phyloP scores from a whole-genome alignment of 2,113 vertebrate species.

The Pedetes capensis region DNA sequence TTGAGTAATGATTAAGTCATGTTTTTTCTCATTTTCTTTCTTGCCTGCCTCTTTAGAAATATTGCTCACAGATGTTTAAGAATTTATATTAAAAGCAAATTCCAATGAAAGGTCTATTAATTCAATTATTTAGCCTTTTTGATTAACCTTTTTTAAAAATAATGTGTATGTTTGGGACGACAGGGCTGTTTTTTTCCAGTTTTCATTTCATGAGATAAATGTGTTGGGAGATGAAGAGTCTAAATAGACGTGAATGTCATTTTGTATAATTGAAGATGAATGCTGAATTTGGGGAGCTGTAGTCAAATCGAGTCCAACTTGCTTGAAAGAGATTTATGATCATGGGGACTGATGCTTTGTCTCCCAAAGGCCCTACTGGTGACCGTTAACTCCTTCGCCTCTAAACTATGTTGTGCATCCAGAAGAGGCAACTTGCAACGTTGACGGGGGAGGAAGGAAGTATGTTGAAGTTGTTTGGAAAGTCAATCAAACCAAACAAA shows the following conservation, averaged over 20 bases:
- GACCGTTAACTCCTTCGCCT: constrained; percentile 40
- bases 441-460: background rate
- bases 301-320: constrained; percentile 38
- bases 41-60: constrained; percentile 48
- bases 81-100: constrained; percentile 58
- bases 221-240: constrained; percentile 45
- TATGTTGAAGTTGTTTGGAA: background rate
- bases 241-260: constrained; percentile 40
- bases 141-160: constrained; percentile 31
- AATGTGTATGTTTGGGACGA: background rate
- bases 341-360: constrained; percentile 1
- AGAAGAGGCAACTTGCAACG: background rate
- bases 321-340: constrained; percentile 54
- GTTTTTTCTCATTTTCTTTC: constrained; percentile 11
- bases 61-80: constrained; percentile 60
- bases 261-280: constrained; percentile 54
- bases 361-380: constrained; percentile 9
- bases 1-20: constrained; percentile 2
- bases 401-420: background rate
- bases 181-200: constrained; percentile 16
- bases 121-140: constrained; percentile 38
- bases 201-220: constrained; percentile 57
- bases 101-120: constrained; percentile 53
- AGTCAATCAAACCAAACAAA: background rate
- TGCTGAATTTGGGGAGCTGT: constrained; percentile 36